A percentile compares a stretch with the other conserved stretches of the same genome.
phyloP scores from a whole-genome alignment of 2,797 vertebrate genomes.

The Rhinogobio ventralis region DNA sequence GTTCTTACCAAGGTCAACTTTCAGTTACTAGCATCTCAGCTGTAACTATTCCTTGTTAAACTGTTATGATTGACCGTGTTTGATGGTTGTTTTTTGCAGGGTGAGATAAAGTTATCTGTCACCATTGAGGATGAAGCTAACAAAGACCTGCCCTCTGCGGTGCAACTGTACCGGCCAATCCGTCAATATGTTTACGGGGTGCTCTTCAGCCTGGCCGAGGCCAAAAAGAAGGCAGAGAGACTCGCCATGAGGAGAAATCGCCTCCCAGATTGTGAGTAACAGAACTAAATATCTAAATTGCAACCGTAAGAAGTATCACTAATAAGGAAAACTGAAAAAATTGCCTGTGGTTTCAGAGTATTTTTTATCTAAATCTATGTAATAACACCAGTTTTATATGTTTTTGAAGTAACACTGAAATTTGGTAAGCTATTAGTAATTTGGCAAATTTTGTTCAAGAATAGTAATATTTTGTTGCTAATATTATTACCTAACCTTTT shows the following conservation, averaged over 20 bases:
- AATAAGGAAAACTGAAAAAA: not conserved
- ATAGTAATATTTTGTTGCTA: not conserved
- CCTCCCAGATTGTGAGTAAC: constrained; percentile 85
- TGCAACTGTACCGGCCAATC: constrained; percentile 92
- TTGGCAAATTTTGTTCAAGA: not conserved
- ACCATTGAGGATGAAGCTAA: constrained; percentile 97
- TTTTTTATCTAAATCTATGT: not conserved
- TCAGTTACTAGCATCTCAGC: not conserved
- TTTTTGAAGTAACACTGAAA: not conserved
- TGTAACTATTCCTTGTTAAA: constrained; percentile 7
- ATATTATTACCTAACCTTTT: not conserved
- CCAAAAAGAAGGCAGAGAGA: constrained; percentile 93
- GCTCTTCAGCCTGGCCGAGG: constrained; percentile 95
- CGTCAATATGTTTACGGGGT: constrained; percentile 97
- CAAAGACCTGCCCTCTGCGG: constrained; percentile 94
- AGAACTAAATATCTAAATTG: not conserved
- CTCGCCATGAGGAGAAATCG: constrained; percentile 92
- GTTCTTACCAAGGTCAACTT: constrained; percentile 90
- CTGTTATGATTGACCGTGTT: not conserved
- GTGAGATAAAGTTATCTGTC: constrained; percentile 95
- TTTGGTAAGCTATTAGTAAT: not conserved
- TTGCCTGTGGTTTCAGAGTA: not conserved
- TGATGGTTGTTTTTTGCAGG: constrained; percentile 73
- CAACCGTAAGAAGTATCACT: not conserved
- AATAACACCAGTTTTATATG: not conserved